Conservation (phyloP, 1,140 invertebrate genomes). For the Ylistrum balloti region DNA sequence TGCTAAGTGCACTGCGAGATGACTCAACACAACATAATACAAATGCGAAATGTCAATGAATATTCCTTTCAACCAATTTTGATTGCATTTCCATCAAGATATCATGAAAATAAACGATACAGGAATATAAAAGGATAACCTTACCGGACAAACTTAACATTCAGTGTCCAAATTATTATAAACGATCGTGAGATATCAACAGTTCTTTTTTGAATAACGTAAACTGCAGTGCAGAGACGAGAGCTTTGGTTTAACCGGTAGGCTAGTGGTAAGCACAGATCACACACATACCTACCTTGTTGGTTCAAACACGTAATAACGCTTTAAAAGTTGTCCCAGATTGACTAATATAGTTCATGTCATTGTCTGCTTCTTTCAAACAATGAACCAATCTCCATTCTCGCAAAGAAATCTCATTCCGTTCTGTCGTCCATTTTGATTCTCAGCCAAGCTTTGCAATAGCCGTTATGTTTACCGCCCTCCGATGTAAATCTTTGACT, state of each 20-base stretch:
- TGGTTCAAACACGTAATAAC: neutral
- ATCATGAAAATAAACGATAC: neutral
- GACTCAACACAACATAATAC: neutral
- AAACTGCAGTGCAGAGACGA: neutral
- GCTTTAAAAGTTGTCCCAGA: neutral
- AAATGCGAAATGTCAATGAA: neutral
- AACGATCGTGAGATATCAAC: neutral
- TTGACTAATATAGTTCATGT: neutral
- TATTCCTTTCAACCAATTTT: neutral
- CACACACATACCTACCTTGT: neutral
- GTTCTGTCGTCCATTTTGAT: constrained; percentile 32
- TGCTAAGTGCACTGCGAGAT: neutral
- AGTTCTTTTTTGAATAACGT: neutral
- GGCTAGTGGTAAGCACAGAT: neutral
- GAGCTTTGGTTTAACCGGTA: constrained; percentile 5
- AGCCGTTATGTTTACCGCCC: neutral
- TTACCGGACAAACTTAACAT: neutral
- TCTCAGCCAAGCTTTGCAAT: neutral
- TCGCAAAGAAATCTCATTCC: constrained; percentile 17
- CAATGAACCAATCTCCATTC: neutral
- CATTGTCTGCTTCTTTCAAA: neutral
- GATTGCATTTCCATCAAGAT: neutral
- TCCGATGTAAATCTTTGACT: neutral
- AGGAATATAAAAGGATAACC: neutral
- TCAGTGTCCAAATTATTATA: no score